Percentiles rank a stretch among this genome's conserved stretches.
Evolutionary conservation across 2,113 vertebrate genomes (phyloP).

Genomic region (Phycodurus eques): DNA sequence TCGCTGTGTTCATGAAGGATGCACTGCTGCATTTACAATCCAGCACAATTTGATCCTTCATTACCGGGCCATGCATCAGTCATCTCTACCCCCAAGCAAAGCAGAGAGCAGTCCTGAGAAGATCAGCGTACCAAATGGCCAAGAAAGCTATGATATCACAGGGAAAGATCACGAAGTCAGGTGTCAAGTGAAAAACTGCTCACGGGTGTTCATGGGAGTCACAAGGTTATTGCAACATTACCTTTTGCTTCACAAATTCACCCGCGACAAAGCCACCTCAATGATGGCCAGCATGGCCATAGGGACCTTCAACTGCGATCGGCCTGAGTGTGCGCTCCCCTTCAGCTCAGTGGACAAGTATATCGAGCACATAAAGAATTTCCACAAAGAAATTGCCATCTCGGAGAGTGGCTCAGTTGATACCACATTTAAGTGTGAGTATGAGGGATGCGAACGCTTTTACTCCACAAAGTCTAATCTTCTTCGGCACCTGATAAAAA

Average conservation of each 20-base stretch:
- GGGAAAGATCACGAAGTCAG: slow-evolving; percentile 84
- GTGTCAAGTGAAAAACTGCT: slow-evolving; percentile 94
- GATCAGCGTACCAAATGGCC: slow-evolving; percentile 43
- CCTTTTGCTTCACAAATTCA: slow-evolving; percentile 93
- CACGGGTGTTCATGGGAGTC: slow-evolving; percentile 90
- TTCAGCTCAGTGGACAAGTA: slow-evolving; percentile 90
- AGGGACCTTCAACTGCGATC: slow-evolving; percentile 90
- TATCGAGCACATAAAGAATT: slow-evolving; percentile 88
- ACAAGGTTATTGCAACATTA: slow-evolving; percentile 94
- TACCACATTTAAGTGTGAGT: slow-evolving; percentile 86
- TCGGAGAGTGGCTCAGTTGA: slow-evolving; percentile 84
- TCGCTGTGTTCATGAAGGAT: slow-evolving; percentile 93
- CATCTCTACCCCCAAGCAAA: slow-evolving; percentile 79
- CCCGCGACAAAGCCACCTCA: slow-evolving; percentile 87
- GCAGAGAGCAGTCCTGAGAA: slow-evolving; percentile 76
- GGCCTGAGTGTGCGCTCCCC: slow-evolving; percentile 83
- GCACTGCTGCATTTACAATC: slow-evolving; percentile 94
- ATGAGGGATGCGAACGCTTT: slow-evolving; percentile 88
- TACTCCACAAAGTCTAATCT: slow-evolving; percentile 97
- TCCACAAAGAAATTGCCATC: slow-evolving; percentile 84
- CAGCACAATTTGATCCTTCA: slow-evolving; percentile 97
- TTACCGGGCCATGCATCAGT: slow-evolving; percentile 95
- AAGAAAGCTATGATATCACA: slow-evolving; percentile 36
- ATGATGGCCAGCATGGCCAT: slow-evolving; percentile 81
- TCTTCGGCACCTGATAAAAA: slow-evolving; percentile 93